Base-by-base conservation (phyloP, 1,140 invertebrate genomes). In the Venustaconcha ellipsiformis region DNA sequence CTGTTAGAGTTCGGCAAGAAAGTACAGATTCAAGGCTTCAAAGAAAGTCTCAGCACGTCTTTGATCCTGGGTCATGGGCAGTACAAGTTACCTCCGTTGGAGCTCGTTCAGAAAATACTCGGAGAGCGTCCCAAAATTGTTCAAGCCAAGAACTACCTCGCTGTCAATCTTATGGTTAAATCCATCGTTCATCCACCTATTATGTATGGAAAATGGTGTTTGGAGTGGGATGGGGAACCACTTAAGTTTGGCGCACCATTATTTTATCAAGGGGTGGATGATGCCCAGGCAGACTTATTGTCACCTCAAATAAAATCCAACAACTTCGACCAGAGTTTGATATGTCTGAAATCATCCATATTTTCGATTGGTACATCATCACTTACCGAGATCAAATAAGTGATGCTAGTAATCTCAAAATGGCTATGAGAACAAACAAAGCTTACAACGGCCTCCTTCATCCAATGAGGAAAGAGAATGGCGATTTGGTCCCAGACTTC, bases 201-300 rank as follows among this genome's bases (percentile, higher is more conserved):
- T 17, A 77, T 84, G 71, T 82, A 86, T 37, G 85, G 82, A 1
- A 80, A 75, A 55, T 84, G 82, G 76, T 70, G 66, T 48, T 48
- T 48, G 8, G 72, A 81, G 26, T 81, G 73, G 71, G 80, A 83
- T 63, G 74, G 79, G 11, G 74, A 75, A 57, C 80, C 82, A 2
- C 2, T 85, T 4, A 48, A 68, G 0, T 48, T 48, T 8, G 59
- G 71, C 17, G 58, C 67, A 12, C 82, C 82, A 20, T 65, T 87
- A 58, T 85, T 87, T 62, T 86, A 86, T 63, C 80, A 86, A 71
- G 83, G 83, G 18, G 68, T 86, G 30, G 73, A 82, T 67, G 80
- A 84, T 14, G 55, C 58, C 1, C 75, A 81, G 55, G 82, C 77
- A 13, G 71, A 75, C 12, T 30, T 85, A 15, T 59, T 85, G 8